These are phyloP conservation scores for Listrodromus nycthemerus DNA, from an alignment of 2,888 invertebrate genomes.

Conservation along the genomic window DNA sequence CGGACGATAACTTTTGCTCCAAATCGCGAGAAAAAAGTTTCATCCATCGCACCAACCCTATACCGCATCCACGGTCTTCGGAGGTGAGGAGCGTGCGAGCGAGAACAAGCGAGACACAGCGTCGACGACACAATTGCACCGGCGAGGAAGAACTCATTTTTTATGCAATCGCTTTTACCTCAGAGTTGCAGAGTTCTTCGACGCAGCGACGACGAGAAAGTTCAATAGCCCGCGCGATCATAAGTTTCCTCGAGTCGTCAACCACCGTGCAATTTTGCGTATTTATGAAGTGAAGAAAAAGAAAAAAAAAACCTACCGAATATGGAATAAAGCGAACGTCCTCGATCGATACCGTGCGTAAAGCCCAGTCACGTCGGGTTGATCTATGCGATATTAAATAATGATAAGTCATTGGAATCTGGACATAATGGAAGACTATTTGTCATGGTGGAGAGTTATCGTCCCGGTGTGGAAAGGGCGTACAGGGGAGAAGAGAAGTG, in stretches of 20 bases:
- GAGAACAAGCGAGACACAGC: not conserved
- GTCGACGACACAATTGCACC: constrained; percentile 52
- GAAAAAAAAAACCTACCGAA: not conserved
- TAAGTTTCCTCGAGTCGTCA: constrained; percentile 18
- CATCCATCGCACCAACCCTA: not conserved
- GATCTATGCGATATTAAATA: constrained; percentile 30
- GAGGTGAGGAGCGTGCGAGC: not conserved
- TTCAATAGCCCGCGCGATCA: constrained; percentile 58
- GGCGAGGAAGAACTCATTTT: constrained; percentile 60
- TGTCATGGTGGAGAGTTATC: constrained; percentile 12
- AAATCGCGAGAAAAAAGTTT: constrained; percentile 59
- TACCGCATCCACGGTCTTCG: not conserved
- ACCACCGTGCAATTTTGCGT: constrained; percentile 20
- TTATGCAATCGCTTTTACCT: constrained; percentile 63
- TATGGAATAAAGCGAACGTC: not conserved
- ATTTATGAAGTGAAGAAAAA: not conserved
- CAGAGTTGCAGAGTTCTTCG: not conserved
- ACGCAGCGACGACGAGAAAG: constrained; percentile 54
- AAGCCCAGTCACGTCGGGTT: not conserved
- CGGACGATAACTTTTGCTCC: constrained; percentile 55
- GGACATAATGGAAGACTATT: constrained; percentile 21
- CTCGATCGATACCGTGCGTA: not conserved
- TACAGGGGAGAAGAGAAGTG: not conserved
- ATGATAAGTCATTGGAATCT: constrained; percentile 42
- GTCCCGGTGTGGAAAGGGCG: not conserved